A percentile compares a stretch with the other conserved stretches of the same genome.
These are phyloP conservation scores for Morpho achilles DNA, from an alignment of 2,888 invertebrate genomes.

Conservation along the genomic window DNA sequence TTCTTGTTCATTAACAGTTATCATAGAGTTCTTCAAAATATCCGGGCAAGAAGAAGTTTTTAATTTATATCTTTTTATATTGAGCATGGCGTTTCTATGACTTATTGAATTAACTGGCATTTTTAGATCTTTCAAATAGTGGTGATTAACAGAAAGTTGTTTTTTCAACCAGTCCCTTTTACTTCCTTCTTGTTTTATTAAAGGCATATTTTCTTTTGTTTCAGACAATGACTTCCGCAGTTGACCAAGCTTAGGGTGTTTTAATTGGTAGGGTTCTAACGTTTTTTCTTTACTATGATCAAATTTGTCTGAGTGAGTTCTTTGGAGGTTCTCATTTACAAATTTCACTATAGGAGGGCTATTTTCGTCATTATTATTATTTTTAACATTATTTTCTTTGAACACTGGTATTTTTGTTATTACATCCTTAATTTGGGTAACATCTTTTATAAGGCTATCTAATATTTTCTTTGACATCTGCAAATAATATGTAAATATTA, in stretches of 20 bases:
- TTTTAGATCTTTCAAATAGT: conserved; percentile 85
- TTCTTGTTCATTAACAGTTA: conserved; percentile 87
- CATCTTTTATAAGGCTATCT: conserved; percentile 70
- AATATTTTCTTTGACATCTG: conserved; percentile 83
- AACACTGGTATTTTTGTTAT: conserved; percentile 49
- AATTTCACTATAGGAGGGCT: conserved; percentile 49
- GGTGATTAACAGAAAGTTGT: conserved; percentile 78
- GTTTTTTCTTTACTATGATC: conserved; percentile 37
- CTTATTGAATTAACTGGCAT: conserved; percentile 90
- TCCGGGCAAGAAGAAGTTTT: conserved; percentile 95
- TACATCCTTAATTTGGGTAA: conserved; percentile 43
- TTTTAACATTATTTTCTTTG: conserved; percentile 7
- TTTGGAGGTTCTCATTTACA: conserved; percentile 43
- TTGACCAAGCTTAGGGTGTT: conserved; percentile 41
- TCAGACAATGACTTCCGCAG: conserved; percentile 50
- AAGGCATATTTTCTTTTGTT: conserved; percentile 53
- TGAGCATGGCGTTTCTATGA: conserved; percentile 91
- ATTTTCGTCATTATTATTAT: conserved; percentile 32
- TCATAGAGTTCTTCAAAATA: conserved; percentile 94
- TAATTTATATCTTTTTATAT: conserved; percentile 88
- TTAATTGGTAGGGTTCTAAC: conserved; percentile 46
- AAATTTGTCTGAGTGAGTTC: conserved; percentile 57
- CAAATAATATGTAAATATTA: conserved; percentile 32
- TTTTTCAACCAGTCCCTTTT: conserved; percentile 70
- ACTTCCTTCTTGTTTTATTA: conserved; percentile 62